These are phyloP conservation scores for Antechinus flavipes DNA, from an alignment of 2,113 vertebrate genomes.

Conservation along the genomic window DNA sequence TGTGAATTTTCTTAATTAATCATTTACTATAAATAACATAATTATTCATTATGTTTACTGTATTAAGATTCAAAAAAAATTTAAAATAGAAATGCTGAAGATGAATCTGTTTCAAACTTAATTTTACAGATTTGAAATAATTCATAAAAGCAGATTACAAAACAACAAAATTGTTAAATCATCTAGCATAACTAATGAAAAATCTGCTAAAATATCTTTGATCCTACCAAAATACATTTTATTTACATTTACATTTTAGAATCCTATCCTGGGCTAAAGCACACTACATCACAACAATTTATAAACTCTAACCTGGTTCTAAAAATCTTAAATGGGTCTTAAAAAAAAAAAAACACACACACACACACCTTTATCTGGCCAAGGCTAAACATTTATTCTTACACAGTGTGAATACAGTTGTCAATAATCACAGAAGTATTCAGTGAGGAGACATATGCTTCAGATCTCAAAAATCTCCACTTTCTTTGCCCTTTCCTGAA, in stretches of 20 bases:
- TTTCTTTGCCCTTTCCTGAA: slow-evolving; percentile 71
- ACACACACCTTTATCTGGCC: slow-evolving; percentile 58
- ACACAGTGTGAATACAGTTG: slow-evolving; percentile 70
- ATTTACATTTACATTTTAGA: neutral
- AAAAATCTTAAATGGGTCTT: neutral
- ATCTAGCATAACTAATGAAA: slow-evolving; percentile 2
- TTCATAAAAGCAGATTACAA: neutral
- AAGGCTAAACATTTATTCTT: slow-evolving; percentile 76
- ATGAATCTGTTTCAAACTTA: neutral
- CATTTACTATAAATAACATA: neutral
- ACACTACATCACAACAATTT: neutral
- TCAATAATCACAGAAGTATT: slow-evolving; percentile 47
- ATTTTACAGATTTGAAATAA: slow-evolving; percentile 6
- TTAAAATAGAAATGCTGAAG: too few relatives aligned
- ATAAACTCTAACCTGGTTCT: neutral
- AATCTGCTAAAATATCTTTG: neutral
- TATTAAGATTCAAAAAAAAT: neutral
- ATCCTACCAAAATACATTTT: neutral
- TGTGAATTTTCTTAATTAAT: neutral
- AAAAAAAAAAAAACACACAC: neutral
- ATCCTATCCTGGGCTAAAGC: neutral
- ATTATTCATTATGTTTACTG: neutral
- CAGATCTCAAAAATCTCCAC: slow-evolving; percentile 59
- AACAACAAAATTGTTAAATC: neutral
- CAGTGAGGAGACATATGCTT: slow-evolving; percentile 59